These are phyloP conservation scores for Corapipo altera DNA, from an alignment of 2,113 vertebrate species.

Conservation along the genomic window DNA sequence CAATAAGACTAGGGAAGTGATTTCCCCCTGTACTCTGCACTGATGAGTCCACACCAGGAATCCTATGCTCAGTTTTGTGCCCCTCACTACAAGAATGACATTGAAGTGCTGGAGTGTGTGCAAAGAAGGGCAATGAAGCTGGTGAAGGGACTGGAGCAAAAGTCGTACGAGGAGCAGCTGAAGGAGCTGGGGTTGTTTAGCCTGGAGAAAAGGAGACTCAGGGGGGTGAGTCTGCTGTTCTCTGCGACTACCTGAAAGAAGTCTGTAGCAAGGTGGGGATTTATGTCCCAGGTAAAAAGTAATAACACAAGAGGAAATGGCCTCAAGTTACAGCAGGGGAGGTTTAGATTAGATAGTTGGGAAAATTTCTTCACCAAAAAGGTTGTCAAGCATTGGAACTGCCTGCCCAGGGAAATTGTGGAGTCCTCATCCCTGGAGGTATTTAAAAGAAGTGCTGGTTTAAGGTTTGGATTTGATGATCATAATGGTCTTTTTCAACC, in stretches of 20 bases:
- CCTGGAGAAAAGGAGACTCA: neutral
- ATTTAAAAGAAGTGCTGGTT: neutral
- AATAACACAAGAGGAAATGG: neutral
- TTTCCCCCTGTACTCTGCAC: accelerated
- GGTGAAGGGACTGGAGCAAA: neutral
- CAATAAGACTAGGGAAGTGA: neutral
- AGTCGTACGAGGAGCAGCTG: neutral
- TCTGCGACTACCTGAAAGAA: neutral
- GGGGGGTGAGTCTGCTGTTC: accelerated
- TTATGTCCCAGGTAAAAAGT: neutral
- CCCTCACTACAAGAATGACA: neutral
- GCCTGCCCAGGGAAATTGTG: neutral
- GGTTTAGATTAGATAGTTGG: neutral
- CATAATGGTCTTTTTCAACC: neutral
- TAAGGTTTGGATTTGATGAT: neutral
- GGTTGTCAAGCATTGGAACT: neutral
- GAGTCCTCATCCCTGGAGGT: neutral
- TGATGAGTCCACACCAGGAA: accelerated
- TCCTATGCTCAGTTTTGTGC: neutral
- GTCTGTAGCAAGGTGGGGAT: neutral
- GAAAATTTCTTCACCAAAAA: neutral
- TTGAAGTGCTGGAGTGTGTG: accelerated
- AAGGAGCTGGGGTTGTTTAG: neutral
- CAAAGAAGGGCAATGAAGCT: neutral
- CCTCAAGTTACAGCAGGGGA: neutral